These are phyloP conservation scores for Ectemnius lituratus DNA, from an alignment of 2,888 invertebrate genomes.

Conservation along the genomic window DNA sequence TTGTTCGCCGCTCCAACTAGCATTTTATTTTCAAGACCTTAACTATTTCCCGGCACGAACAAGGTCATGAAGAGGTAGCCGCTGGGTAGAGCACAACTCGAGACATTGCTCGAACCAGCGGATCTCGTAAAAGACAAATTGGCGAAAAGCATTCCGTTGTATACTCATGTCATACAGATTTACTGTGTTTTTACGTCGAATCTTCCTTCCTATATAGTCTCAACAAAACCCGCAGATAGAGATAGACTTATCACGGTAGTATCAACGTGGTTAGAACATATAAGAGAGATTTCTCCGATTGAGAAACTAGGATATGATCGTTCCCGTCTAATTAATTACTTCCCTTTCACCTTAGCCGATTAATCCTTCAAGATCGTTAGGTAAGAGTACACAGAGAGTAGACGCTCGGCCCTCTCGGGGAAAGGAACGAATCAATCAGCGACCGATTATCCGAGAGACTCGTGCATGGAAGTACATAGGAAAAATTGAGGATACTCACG, in stretches of 20 bases:
- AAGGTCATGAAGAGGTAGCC: neutral
- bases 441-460: slow-evolving; percentile 10
- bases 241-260: no score
- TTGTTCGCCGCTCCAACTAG: neutral
- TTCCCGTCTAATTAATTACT: no score
- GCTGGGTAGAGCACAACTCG: neutral
- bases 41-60: slow-evolving; percentile 9
- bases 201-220: no score
- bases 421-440: slow-evolving; percentile 31
- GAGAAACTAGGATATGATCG: no score
- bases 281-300: no score
- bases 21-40: slow-evolving; percentile 4
- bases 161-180: neutral
- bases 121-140: slow-evolving; percentile 3
- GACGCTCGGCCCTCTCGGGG: neutral
- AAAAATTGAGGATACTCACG: slow-evolving; percentile 65
- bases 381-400: no score
- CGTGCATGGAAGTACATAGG: slow-evolving; percentile 13
- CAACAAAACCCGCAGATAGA: no score
- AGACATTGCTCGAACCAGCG: neutral
- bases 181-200: neutral
- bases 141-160: neutral
- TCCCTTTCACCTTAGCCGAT: no score
- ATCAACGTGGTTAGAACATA: no score
- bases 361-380: no score